Conservation (phyloP, 2,888 invertebrate genomes). For the Hartigia nigra region DNA sequence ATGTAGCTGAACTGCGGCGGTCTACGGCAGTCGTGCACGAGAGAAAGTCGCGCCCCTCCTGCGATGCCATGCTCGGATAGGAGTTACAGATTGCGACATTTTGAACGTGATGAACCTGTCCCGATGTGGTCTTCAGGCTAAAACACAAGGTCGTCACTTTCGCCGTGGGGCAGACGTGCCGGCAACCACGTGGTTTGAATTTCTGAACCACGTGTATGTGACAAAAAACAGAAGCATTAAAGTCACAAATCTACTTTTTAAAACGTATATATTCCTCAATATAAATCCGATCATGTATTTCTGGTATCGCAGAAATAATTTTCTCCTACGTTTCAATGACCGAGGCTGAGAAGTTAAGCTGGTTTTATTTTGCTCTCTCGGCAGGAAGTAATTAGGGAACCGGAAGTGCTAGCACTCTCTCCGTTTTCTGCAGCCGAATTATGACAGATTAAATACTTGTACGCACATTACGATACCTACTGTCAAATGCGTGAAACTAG, state of each 20-base stretch:
- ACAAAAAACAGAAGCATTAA: neutral
- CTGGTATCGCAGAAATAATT: constrained; percentile 25
- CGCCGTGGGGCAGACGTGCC: constrained; percentile 23
- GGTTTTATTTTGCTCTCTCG: neutral
- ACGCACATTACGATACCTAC: neutral
- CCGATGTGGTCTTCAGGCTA: constrained; percentile 28
- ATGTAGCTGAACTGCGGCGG: constrained; percentile 45
- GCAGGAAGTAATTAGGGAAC: neutral
- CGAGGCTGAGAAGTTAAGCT: constrained; percentile 8
- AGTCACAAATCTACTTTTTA: neutral
- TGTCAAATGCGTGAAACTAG: constrained; percentile 19
- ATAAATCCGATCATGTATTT: constrained; percentile 21
- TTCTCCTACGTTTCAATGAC: constrained; percentile 17
- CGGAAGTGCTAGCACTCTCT: neutral
- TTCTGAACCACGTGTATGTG: neutral
- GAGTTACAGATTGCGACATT: constrained; percentile 44
- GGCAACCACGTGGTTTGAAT: neutral
- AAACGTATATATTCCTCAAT: neutral
- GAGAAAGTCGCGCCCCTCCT: constrained; percentile 47
- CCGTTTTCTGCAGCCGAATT: neutral
- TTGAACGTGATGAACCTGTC: constrained; percentile 22
- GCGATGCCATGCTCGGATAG: constrained; percentile 13
- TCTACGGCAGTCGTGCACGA: constrained; percentile 23
- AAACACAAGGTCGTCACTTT: constrained; percentile 36
- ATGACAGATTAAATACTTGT: neutral